phyloP scores from a whole-genome alignment of 2,797 vertebrate genomes.

The Corythornis leucogaster region DNA sequence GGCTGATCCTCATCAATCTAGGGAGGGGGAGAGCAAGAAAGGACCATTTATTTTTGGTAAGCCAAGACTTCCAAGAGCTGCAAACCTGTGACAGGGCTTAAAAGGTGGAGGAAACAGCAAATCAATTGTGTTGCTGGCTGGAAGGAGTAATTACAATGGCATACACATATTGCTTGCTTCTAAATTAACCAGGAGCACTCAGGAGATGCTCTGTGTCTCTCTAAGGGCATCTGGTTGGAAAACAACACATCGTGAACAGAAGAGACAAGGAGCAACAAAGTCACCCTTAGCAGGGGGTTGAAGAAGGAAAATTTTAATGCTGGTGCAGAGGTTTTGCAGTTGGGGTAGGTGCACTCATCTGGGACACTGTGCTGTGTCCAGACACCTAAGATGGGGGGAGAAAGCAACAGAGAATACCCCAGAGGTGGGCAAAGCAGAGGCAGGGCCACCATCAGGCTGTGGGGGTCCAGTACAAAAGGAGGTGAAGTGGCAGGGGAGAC shows the following conservation, averaged over 20 bases:
- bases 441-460: fast-evolving
- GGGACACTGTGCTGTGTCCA: background rate
- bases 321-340: fast-evolving
- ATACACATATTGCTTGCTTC: slow-evolving; percentile 4
- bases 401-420: background rate
- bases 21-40: background rate
- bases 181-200: slow-evolving; percentile 37
- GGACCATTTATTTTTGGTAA: background rate
- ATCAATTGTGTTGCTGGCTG: background rate
- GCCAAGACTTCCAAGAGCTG: background rate
- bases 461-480: background rate
- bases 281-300: background rate
- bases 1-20: background rate
- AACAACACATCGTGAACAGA: fast-evolving
- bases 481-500: background rate
- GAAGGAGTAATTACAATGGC: slow-evolving; percentile 30
- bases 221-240: background rate
- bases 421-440: background rate
- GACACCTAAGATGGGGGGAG: fast-evolving
- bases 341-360: background rate
- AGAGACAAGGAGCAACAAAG: background rate
- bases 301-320: background rate
- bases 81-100: background rate
- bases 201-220: background rate
- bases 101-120: slow-evolving; percentile 17